A percentile compares a stretch with the other conserved stretches of the same genome.
Conservation (phyloP, 2,797 vertebrate species). For the Molossus molossus region DNA sequence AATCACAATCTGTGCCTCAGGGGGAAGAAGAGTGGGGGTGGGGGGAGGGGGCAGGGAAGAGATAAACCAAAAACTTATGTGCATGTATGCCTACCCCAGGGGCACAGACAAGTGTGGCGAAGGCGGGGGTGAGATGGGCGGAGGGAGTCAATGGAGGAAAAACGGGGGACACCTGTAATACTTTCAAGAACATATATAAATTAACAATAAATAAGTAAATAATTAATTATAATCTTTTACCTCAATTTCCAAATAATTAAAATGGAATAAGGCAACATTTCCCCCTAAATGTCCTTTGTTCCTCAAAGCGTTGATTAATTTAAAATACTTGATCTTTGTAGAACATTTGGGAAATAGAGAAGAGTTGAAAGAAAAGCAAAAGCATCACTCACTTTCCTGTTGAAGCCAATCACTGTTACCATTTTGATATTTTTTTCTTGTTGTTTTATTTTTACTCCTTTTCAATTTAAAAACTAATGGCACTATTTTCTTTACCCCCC, state of each 20-base stretch:
- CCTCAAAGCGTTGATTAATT: conserved; percentile 14
- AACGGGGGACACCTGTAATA: too few relatives aligned
- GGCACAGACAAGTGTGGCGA: too few relatives aligned
- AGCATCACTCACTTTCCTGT: background rate
- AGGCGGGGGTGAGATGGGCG: too few relatives aligned
- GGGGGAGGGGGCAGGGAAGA: too few relatives aligned
- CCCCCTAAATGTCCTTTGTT: conserved; percentile 32
- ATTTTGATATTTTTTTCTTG: conserved; percentile 41
- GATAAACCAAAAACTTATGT: too few relatives aligned
- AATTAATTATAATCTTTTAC: background rate
- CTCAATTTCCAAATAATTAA: background rate
- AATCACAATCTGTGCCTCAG: background rate
- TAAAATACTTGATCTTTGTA: background rate
- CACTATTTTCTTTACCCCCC: background rate
- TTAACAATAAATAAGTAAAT: too few relatives aligned
- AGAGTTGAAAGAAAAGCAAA: background rate
- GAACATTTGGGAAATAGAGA: conserved; percentile 37
- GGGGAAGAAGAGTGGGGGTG: too few relatives aligned
- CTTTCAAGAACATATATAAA: too few relatives aligned
- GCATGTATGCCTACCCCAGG: too few relatives aligned
- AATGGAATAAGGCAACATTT: background rate
- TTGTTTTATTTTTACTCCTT: background rate
- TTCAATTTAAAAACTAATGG: conserved; percentile 43
- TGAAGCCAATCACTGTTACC: background rate
- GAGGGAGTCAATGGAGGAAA: too few relatives aligned